Base-by-base conservation (phyloP, 2,113 vertebrate species). In the Pimephales promelas region DNA sequence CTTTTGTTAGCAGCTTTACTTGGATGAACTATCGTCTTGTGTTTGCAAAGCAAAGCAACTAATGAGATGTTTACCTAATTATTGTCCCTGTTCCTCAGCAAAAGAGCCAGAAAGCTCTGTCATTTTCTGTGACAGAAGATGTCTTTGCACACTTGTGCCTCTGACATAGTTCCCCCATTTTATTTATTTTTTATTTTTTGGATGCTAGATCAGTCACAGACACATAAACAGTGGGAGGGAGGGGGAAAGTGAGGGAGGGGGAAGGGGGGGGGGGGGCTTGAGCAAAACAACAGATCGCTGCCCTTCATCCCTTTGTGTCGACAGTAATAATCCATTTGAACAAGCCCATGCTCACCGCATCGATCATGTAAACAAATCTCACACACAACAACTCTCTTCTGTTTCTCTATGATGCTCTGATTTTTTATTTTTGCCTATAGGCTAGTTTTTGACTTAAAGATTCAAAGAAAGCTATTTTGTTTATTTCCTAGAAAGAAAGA, bases 221-320 rank as follows among this genome's bases (percentile, higher is more conserved):
- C 66, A 86, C 79, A 80, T 22, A 88, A 16, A 28, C 10, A 66
- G 59, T 79, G 20, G 20, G 45, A 76, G 76, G 84, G 75, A 86
- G 82, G 86, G 49, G 81, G 85, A 45, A 71, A 22, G 43, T 20
- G 59, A 76, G 56, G 40, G 13, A 28, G 88, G 86, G 81, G 89
- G 88, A 86, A 82, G 7, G 54, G 34, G 83, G 7, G 54, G 34
- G 79, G 66, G 36, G 64, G 52, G 54, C 64, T 90, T 92, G 85
- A 91, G 85, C 85, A 93, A 93, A 93, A 94, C 90, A 94, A 94
- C 92, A 93, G 90, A 93, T 92, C 90, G 84, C 86, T 90, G 87
- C 81, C 87, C 57, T 47, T 91, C 91, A 94, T 94, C 92, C 91
- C 90, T 94, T 94, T 94, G 93, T 94, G 92, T 91, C 82, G 68